Conservation (phyloP, 2,888 invertebrate genomes). For the Drosophila testacea region DNA sequence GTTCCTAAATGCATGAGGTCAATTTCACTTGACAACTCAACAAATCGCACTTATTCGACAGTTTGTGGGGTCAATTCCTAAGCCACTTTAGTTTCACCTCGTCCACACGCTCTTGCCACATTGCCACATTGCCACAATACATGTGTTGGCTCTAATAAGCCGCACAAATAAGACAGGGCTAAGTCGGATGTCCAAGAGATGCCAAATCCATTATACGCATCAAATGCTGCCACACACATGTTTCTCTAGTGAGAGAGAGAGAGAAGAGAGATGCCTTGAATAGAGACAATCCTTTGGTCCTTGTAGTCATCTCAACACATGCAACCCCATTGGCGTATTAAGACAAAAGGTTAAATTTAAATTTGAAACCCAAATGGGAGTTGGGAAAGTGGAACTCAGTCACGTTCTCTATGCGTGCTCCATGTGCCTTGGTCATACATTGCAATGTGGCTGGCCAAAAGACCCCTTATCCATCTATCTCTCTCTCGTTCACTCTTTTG, state of each 20-base stretch:
- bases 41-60: slow-evolving; percentile 32
- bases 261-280: slow-evolving; percentile 4
- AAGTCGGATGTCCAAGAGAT: slow-evolving; percentile 64
- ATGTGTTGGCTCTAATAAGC: slow-evolving; percentile 64
- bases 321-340: slow-evolving; percentile 69
- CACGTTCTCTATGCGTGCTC: slow-evolving; percentile 62
- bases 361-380: slow-evolving; percentile 70
- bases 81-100: slow-evolving; percentile 33
- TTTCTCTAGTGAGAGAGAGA: slow-evolving; percentile 11
- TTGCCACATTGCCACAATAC: slow-evolving; percentile 45
- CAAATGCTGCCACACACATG: slow-evolving; percentile 45
- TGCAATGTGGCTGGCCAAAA: slow-evolving; percentile 69
- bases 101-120: neutral
- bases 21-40: slow-evolving; percentile 43
- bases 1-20: slow-evolving; percentile 39
- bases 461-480: neutral
- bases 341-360: slow-evolving; percentile 83
- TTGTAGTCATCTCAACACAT: slow-evolving; percentile 17
- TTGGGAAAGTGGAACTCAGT: slow-evolving; percentile 16
- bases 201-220: slow-evolving; percentile 60
- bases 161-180: slow-evolving; percentile 52
- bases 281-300: slow-evolving; percentile 40
- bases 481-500: neutral
- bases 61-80: slow-evolving; percentile 30
- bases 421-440: slow-evolving; percentile 71